These are phyloP conservation scores for Ia io DNA, from an alignment of 2,113 vertebrate species.

Conservation along the genomic window DNA sequence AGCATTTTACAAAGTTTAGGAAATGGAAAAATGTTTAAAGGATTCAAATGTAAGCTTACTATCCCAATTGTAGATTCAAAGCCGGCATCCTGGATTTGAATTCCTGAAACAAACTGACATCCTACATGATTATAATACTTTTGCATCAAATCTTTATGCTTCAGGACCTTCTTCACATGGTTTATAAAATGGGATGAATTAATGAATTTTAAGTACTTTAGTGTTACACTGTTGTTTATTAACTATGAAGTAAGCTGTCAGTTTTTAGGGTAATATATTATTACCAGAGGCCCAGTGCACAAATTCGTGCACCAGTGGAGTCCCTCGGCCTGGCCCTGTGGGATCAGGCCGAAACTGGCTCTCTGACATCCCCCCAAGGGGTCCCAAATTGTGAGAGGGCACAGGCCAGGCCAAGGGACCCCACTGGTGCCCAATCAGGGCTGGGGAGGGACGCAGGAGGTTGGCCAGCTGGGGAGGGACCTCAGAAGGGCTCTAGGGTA, in stretches of 20 bases:
- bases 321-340: too few species aligned
- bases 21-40: background rate
- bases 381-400: too few species aligned
- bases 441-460: too few species aligned
- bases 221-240: background rate
- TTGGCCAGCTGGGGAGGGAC: too few species aligned
- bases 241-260: background rate
- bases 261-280: slow-evolving; percentile 16
- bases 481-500: too few species aligned
- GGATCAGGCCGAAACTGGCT: too few species aligned
- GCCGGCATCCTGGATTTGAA: background rate
- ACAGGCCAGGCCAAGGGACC: too few species aligned
- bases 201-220: slow-evolving; percentile 3
- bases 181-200: slow-evolving; percentile 33
- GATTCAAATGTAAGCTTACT: background rate
- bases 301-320: too few species aligned
- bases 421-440: too few species aligned
- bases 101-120: background rate
- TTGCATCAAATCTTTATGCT: background rate
- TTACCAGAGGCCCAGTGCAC: background rate
- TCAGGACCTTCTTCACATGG: background rate
- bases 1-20: background rate
- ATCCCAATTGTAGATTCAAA: background rate
- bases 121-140: background rate
- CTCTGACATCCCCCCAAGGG: too few species aligned